A percentile compares a stretch with the other conserved stretches of the same genome.
These are phyloP conservation scores for Peromyscus eremicus DNA, from an alignment of 2,797 vertebrate species.

Conservation along the genomic window DNA sequence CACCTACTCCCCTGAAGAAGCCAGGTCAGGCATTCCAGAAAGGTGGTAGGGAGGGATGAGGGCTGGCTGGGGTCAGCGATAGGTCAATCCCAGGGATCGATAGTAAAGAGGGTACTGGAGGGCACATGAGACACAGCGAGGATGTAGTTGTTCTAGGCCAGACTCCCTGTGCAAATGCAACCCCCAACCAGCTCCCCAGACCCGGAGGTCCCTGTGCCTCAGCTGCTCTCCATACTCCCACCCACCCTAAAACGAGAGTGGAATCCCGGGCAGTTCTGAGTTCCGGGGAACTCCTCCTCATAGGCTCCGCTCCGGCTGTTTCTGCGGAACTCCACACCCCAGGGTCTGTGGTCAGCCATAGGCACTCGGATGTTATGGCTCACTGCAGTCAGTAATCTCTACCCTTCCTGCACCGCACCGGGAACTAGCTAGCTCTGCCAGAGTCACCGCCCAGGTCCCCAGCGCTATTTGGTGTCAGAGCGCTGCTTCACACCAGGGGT, in stretches of 20 bases:
- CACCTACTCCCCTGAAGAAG: neutral
- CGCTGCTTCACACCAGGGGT: neutral
- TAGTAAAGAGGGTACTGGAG: neutral
- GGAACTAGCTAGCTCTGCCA: neutral
- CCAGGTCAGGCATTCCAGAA: neutral
- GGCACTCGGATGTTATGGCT: neutral
- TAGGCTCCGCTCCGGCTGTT: neutral
- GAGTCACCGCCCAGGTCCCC: neutral
- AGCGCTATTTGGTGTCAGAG: neutral
- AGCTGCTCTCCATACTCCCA: neutral
- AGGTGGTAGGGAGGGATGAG: neutral
- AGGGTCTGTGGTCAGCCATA: neutral
- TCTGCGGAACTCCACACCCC: neutral
- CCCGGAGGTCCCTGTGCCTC: neutral
- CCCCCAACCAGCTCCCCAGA: neutral
- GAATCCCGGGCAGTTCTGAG: neutral
- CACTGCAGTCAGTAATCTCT: neutral
- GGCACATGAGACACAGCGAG: neutral
- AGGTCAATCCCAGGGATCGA: slow-evolving; percentile 53
- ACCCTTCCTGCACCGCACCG: neutral
- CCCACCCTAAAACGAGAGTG: neutral
- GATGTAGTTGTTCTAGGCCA: neutral
- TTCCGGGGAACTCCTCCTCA: neutral
- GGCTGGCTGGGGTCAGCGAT: slow-evolving; percentile 14
- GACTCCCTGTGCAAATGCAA: neutral